These are phyloP conservation scores for Ammodramus savannarum DNA, from an alignment of 2,113 vertebrate species.

Conservation along the genomic window DNA sequence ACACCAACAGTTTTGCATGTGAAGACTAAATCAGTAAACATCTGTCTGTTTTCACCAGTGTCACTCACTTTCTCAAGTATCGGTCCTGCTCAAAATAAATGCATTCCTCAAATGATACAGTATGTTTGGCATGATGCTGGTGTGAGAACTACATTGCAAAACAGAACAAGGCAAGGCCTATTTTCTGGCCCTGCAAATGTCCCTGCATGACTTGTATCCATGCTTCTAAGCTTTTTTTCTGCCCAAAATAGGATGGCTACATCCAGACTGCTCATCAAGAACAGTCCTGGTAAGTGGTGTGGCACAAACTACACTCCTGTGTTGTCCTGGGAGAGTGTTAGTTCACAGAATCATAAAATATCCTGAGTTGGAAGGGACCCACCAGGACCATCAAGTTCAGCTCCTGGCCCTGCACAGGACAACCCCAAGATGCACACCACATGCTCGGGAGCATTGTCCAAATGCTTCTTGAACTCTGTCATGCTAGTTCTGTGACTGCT, in stretches of 20 bases:
- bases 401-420: neutral
- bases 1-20: neutral
- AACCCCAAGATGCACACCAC: neutral
- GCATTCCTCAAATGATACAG: neutral
- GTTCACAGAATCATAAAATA: neutral
- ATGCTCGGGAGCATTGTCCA: neutral
- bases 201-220: neutral
- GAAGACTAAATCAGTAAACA: neutral
- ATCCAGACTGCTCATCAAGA: neutral
- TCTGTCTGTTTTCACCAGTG: slow-evolving; percentile 9
- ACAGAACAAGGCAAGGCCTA: neutral
- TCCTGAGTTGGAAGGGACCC: neutral
- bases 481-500: neutral
- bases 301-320: neutral
- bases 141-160: neutral
- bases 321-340: neutral
- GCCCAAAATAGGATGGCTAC: neutral
- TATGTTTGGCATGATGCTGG: neutral
- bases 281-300: neutral
- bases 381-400: neutral
- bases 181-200: neutral
- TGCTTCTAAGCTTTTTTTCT: neutral
- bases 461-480: neutral
- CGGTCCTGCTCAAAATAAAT: neutral
- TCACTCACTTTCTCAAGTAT: slow-evolving; percentile 2